Base-by-base conservation (phyloP, 1,140 invertebrate genomes). In the Idris sp. region DNA sequence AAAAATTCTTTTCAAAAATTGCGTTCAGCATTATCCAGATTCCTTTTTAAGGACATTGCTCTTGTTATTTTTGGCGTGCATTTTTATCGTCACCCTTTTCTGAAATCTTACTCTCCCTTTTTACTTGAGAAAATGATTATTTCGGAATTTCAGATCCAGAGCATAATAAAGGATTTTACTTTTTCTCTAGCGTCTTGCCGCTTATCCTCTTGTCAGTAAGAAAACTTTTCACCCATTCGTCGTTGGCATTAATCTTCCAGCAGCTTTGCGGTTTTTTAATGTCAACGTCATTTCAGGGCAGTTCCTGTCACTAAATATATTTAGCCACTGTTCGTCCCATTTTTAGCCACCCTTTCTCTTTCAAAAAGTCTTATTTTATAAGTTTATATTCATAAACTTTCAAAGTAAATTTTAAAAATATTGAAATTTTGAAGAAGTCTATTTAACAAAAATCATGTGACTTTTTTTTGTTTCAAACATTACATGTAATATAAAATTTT, bases 241-340 rank as follows among this genome's bases (percentile, higher is more conserved):
- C 74, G 65, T 46, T 43, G 71, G 68, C 71, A 77, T 79, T 76
- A 76, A 77, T 75, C 77, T 77, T 79, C 61, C 71, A 41, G 31
- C 22, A 73, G 62, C 67, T 74, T 77, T 73, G 33, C 58, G 26
- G 31, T 69, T 54, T 65, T 77, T 79, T 69, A 65, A 77, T 76
- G 74, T 54, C 36, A 15, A 48, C 40, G 36, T 61, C 58, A 59
- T 75, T 69, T 59, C 56, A 31, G 41, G 40, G 28, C 13, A 48
- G 49, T 67, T 58, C 36, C 4, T 28, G 36, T 33, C 56, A 58
- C 62, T 72, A 67, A 76, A 72, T 71, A 76, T 35, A n/a, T 61
- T 71, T 61, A 36, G 54, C 48, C 38, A 46, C 36, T 43, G 41
- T 68, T 75, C 31, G 49, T 49, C 56, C 35, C 59, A 65, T 75